phyloP scores from a whole-genome alignment of 2,113 vertebrate species.

The Camelus dromedarius region DNA sequence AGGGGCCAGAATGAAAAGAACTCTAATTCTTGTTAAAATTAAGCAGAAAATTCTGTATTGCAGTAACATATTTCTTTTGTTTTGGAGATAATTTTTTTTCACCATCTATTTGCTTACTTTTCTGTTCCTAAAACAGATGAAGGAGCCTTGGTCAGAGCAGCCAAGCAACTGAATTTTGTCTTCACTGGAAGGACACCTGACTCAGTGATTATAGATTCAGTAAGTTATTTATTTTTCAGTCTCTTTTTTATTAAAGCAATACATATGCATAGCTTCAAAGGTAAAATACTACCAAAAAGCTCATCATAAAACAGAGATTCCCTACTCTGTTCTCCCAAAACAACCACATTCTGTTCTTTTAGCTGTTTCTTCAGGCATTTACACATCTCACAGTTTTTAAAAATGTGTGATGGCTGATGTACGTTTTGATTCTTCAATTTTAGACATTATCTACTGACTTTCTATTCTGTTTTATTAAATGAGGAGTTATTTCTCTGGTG shows the following conservation, averaged over 20 bases:
- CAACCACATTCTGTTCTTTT: neutral
- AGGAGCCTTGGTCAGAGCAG: slow-evolving; percentile 97
- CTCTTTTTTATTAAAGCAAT: neutral
- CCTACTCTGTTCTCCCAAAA: neutral
- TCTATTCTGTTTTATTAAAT: neutral
- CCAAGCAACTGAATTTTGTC: slow-evolving; percentile 93
- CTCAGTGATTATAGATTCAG: slow-evolving; percentile 95
- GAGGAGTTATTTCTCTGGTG: neutral
- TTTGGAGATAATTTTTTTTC: neutral
- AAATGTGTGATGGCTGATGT: neutral
- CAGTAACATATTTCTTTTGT: neutral
- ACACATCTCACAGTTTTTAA: neutral
- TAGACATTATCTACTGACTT: neutral
- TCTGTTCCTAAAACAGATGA: slow-evolving; percentile 91
- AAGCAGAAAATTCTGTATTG: neutral
- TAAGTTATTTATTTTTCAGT: slow-evolving; percentile 80
- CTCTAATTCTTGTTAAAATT: slow-evolving; percentile 18
- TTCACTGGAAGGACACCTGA: slow-evolving; percentile 98
- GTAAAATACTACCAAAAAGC: neutral
- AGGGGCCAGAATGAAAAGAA: neutral
- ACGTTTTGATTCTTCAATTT: neutral
- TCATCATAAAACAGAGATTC: neutral
- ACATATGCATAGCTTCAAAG: neutral
- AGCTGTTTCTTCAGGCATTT: neutral
- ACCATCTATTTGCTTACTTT: neutral